Conservation (phyloP, 2,113 vertebrate species). For the Castor canadensis region DNA sequence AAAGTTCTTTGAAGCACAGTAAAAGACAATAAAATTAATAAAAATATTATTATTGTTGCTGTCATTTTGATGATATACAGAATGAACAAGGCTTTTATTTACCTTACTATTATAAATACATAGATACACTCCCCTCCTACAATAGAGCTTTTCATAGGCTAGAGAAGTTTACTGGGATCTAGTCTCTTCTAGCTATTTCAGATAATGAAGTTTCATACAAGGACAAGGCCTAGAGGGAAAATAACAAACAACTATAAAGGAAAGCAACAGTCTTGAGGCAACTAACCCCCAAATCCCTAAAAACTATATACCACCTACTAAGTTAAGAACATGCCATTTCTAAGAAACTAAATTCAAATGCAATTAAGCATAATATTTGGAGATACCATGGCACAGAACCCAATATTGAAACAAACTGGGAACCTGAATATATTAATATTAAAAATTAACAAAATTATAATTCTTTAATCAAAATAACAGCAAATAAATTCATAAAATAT, state of each 20-base stretch:
- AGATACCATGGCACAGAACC: neutral
- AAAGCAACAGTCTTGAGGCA: neutral
- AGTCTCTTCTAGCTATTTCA: neutral
- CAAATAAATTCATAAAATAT: constrained; percentile 5
- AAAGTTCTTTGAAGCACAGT: neutral
- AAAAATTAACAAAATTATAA: neutral
- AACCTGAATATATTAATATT: neutral
- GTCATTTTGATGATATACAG: neutral
- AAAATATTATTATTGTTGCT: too few relatives aligned
- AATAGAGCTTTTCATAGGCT: neutral
- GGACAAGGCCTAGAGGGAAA: neutral
- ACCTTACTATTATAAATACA: neutral
- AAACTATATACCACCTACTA: neutral
- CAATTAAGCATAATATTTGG: neutral
- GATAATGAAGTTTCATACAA: neutral
- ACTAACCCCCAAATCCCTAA: neutral
- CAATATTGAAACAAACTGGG: neutral
- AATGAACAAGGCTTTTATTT: neutral
- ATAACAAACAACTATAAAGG: neutral
- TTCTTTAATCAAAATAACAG: neutral
- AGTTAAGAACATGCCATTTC: neutral
- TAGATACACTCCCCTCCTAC: neutral
- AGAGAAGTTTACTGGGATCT: neutral
- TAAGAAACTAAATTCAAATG: neutral
- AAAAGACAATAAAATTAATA: neutral